Percentiles rank a stretch among this genome's conserved stretches.
Conservation (phyloP, 1,140 invertebrate species). For the Saccostrea glomerata region DNA sequence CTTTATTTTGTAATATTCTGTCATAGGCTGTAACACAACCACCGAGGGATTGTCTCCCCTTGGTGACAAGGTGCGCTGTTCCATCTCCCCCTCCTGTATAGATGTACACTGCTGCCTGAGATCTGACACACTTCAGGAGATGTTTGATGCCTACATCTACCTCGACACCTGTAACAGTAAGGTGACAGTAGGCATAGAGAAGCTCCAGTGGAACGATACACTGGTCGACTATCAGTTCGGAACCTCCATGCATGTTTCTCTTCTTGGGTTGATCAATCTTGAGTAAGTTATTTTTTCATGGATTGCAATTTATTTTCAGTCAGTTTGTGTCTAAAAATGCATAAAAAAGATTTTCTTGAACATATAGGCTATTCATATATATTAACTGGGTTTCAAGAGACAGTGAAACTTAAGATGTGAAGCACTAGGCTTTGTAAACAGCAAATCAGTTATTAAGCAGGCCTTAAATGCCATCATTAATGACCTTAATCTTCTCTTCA, state of each 20-base stretch:
- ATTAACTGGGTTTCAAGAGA: no score
- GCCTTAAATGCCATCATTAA: no score
- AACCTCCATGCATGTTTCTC: conserved; percentile 9
- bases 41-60: background rate
- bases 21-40: conserved; percentile 8
- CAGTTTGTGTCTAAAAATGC: background rate
- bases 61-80: conserved; percentile 22
- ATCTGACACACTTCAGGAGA: conserved; percentile 28
- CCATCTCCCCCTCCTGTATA: conserved; percentile 44
- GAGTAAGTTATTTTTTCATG: conserved; percentile 40
- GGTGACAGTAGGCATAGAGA: conserved; percentile 53
- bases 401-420: no score
- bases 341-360: no score
- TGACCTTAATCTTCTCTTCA: background rate
- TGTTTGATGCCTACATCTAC: conserved; percentile 50
- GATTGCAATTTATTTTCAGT: background rate
- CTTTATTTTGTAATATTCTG: no score
- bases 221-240: conserved; percentile 54
- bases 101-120: conserved; percentile 51
- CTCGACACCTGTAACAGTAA: conserved; percentile 50
- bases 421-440: no score
- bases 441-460: no score
- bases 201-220: conserved; percentile 46
- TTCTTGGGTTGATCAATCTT: conserved; percentile 41
- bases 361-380: no score